Base-by-base conservation (phyloP, 2,113 vertebrate genomes). In the Bagarius yarrelli region DNA sequence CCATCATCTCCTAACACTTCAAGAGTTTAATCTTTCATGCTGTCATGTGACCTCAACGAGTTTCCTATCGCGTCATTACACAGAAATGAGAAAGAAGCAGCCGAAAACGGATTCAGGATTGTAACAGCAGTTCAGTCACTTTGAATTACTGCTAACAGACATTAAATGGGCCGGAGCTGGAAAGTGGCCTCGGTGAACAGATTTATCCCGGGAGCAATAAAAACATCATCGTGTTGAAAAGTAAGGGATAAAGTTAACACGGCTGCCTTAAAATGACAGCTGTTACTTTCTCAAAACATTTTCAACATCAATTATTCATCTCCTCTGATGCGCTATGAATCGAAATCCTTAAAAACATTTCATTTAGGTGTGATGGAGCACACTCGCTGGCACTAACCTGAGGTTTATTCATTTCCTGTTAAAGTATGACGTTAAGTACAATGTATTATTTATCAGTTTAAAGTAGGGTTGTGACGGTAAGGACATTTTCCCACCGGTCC, bases 241-340 rank as follows among this genome's bases (percentile, higher is more conserved):
- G 23, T 76, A 52, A 56, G 21, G 55, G 8, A n/a, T 50, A 21
- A 32, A 36, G 69, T 74, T 56, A 50, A 25, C 21, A 66, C 3
- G 1, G 25, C 3, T 15, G 52, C 30, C 25, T 27, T 50, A 61
- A 74, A 61, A 30, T n/a, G 69, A 36, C 13, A 52, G 34, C 47
- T 55, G 50, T 56, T 55, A 74, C 21, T 36, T n/a, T 40, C 56
- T n/a, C 63, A 21, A 61, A 32, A 60, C 25, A 50, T 64, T 57
- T 32, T 27, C 15, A 27, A 9, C 67, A 81, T 81, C 70, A 27
- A 44, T 75, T 74, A 64, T 75, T 75, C 53, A 55, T 64, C 44
- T 21, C 50, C 2, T 61, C 53, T 63, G n/a, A 73, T 73, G 56
- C 25, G 1, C 21, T 16, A 16, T 18, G 56, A 15, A 44, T 53